Evolutionary conservation across 2,113 vertebrate genomes (phyloP).

Genomic region (Onychostoma macrolepis): DNA sequence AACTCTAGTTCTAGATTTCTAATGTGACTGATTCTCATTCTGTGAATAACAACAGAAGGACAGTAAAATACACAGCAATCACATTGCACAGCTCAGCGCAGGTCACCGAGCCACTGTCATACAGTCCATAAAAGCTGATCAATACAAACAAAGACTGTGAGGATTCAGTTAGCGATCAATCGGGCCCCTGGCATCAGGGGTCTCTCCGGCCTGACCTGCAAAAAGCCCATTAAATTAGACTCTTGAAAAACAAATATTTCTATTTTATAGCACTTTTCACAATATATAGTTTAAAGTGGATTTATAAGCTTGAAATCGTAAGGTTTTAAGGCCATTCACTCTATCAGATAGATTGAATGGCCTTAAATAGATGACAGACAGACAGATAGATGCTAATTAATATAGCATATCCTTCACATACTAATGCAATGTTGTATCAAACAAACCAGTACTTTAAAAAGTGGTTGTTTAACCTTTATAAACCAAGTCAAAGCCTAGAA

Average conservation of each 20-base stretch:
- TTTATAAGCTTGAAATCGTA: too few species aligned
- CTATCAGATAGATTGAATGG: too few species aligned
- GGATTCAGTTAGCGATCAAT: slow-evolving; percentile 14
- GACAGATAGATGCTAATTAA: neutral
- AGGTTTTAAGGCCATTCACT: too few species aligned
- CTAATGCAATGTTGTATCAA: neutral
- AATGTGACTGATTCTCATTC: neutral
- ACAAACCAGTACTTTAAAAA: neutral
- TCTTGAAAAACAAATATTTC: neutral
- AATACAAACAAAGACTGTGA: slow-evolving; percentile 26
- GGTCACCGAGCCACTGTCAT: slow-evolving; percentile 27
- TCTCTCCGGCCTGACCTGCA: neutral
- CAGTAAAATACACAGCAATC: neutral
- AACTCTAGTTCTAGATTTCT: neutral
- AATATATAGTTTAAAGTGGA: neutral
- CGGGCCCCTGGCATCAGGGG: slow-evolving; percentile 5
- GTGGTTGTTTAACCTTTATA: neutral
- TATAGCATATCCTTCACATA: neutral
- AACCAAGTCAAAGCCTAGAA: neutral
- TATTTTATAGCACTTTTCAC: neutral
- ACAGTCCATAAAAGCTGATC: slow-evolving; percentile 29
- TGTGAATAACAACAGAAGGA: neutral
- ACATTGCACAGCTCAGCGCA: neutral
- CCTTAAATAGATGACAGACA: too few species aligned
- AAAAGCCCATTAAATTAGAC: neutral